phyloP scores from a whole-genome alignment of 2,113 vertebrate species.

The Propithecus coquereli region DNA sequence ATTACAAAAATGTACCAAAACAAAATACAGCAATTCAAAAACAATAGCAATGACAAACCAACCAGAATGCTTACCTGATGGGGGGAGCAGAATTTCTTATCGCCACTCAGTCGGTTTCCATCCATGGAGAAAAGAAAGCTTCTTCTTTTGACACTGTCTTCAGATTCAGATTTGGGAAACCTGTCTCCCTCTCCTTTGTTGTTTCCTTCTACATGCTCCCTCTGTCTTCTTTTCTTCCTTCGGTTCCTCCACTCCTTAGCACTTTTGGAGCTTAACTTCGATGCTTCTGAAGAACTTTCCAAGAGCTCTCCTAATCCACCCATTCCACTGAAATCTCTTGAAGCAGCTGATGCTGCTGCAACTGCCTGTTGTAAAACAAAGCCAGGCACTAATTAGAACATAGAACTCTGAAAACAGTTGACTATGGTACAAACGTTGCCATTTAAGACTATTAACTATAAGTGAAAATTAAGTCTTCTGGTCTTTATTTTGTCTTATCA shows the following conservation, averaged over 20 bases:
- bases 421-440: background rate
- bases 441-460: background rate
- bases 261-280: conserved; percentile 97
- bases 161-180: conserved; percentile 89
- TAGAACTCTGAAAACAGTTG: background rate
- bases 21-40: background rate
- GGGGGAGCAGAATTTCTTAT: conserved; percentile 89
- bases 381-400: conserved; percentile 37
- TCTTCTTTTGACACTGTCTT: conserved; percentile 88
- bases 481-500: background rate
- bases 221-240: conserved; percentile 90
- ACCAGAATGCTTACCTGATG: conserved; percentile 87
- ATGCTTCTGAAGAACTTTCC: conserved; percentile 92
- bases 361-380: conserved; percentile 82
- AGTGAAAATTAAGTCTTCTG: background rate
- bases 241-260: conserved; percentile 96
- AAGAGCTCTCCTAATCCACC: conserved; percentile 85
- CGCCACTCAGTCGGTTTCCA: conserved; percentile 87
- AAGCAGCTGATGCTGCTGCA: conserved; percentile 84
- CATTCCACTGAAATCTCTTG: conserved; percentile 85
- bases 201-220: conserved; percentile 83
- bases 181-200: conserved; percentile 84
- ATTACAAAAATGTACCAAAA: background rate
- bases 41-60: background rate
- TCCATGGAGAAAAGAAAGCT: conserved; percentile 88